phyloP scores from a whole-genome alignment of 2,113 vertebrate species.

The Columba livia region DNA sequence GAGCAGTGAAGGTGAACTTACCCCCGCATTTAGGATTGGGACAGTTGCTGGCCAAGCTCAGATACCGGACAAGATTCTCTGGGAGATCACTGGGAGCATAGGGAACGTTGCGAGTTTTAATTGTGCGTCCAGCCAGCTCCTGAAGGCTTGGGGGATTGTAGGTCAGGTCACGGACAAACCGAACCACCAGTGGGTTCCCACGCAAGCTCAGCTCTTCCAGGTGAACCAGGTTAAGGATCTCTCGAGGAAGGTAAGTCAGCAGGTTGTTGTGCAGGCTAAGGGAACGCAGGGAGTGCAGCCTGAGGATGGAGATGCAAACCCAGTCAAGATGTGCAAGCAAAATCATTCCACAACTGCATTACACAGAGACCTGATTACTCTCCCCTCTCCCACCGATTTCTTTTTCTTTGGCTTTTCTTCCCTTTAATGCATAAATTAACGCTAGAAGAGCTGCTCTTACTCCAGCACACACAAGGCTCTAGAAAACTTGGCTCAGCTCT shows the following conservation, averaged over 20 bases:
- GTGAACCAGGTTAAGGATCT: constrained; percentile 92
- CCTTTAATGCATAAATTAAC: neutral
- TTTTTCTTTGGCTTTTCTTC: neutral
- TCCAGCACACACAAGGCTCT: neutral
- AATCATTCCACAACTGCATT: neutral
- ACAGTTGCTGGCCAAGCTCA: constrained; percentile 94
- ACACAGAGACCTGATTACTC: neutral
- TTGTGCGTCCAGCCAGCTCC: constrained; percentile 79
- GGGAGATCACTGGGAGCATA: constrained; percentile 86
- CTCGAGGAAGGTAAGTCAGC: constrained; percentile 93
- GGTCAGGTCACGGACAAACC: constrained; percentile 80
- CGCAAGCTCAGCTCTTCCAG: constrained; percentile 95
- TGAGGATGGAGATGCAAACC: constrained; percentile 45
- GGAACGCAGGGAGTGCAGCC: constrained; percentile 92
- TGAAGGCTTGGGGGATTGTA: constrained; percentile 79
- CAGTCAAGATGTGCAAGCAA: neutral
- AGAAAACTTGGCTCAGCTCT: neutral
- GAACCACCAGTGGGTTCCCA: constrained; percentile 93
- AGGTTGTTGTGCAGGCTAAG: constrained; percentile 98
- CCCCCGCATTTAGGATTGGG: constrained; percentile 96
- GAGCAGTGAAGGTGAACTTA: constrained; percentile 57
- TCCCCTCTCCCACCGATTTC: neutral
- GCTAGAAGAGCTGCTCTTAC: neutral
- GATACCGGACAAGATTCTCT: constrained; percentile 83
- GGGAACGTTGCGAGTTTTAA: constrained; percentile 75